Base-by-base conservation (phyloP, 2,888 invertebrate genomes). In the Phyllotreta striolata region DNA sequence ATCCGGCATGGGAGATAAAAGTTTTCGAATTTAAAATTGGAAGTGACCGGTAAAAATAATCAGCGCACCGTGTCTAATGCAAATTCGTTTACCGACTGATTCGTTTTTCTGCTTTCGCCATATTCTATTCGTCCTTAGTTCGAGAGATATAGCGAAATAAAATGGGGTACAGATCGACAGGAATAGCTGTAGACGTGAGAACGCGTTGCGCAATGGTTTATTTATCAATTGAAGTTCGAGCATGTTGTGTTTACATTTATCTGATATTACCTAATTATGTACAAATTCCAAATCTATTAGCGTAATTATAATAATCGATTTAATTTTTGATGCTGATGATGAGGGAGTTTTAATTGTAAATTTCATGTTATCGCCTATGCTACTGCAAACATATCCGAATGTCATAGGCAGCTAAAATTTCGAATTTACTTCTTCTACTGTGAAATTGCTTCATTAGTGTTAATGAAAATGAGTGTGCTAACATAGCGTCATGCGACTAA, bases 361-460 rank as follows among this genome's bases (percentile, higher is more conserved):
- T 44, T 12, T 12, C 6, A 44, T 44, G 14, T 10, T 44, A 44
- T n/a, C 44, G 10, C 44, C 44, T 44, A 10, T 7, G 14, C 44
- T 44, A 44, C n/a, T n/a, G n/a, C 14, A 44, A 8, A n/a, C 14
- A 13, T 44, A 13, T 44, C 1, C 44, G 14, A 44, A 44, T 8
- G 47, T 3, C 35, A 44, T 40, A 41, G 41, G 14, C 54, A 14
- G 64, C 51, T 37, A 59, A 62, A 59, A 46, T 59, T 65, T 49
- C 43, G 55, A 54, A 61, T 56, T 62, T 58, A 44, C 44, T 52
- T 52, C 49, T 55, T 58, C 57, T 55, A 67, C 60, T 65, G 64
- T 67, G 52, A 67, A 67, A 67, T 55, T 54, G 63, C 63, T 67
- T 67, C 54, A 62, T 67, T 64, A 67, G 57, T 41, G 61, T 46